phyloP scores from a whole-genome alignment of 2,888 invertebrate species.

The Chloroclysta siterata region DNA sequence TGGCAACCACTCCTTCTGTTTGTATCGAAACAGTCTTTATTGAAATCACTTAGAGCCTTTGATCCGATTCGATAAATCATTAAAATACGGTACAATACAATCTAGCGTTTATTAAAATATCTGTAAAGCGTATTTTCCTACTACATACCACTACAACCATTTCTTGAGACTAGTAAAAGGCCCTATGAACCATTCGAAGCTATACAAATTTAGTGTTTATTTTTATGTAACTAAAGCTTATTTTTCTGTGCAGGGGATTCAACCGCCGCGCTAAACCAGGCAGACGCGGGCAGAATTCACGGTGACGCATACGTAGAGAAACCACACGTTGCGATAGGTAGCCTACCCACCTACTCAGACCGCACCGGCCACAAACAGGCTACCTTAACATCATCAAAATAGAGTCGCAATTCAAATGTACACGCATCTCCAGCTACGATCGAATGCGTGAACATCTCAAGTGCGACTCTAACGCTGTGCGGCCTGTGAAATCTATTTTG shows the following conservation, averaged over 20 bases:
- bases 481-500: constrained; percentile 33
- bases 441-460: constrained; percentile 8
- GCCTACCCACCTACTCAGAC: constrained; percentile 45
- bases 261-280: constrained; percentile 78
- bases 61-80: no score
- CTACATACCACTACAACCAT: no score
- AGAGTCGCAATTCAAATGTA: constrained; percentile 20
- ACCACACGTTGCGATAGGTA: constrained; percentile 59
- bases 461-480: constrained; percentile 20
- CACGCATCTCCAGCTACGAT: neutral
- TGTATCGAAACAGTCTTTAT: no score
- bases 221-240: neutral
- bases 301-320: constrained; percentile 56
- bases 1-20: no score
- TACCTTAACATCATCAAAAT: constrained; percentile 26
- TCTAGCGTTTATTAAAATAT: no score
- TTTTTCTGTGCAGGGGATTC: constrained; percentile 64
- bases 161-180: no score
- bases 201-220: constrained; percentile 5
- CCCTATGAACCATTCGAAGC: no score
- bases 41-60: no score
- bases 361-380: constrained; percentile 35
- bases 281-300: constrained; percentile 63
- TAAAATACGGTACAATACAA: no score
- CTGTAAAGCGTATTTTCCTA: no score